Base-by-base conservation (phyloP, 2,797 vertebrate species). In the Eleutherodactylus coqui region DNA sequence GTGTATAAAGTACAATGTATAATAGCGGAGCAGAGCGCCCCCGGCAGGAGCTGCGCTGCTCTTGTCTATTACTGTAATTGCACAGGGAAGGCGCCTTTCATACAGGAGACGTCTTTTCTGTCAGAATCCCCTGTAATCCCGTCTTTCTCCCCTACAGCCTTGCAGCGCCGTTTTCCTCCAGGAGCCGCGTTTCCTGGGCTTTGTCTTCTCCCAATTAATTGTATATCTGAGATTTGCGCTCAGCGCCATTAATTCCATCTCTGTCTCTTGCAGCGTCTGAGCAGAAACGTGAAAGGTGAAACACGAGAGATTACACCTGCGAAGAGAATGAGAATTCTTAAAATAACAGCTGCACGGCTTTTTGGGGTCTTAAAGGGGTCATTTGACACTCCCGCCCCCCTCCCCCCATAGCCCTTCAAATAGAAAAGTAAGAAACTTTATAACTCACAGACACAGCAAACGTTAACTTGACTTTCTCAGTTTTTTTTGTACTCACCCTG, bases 191-290 rank as follows among this genome's bases (percentile, higher is more conserved):
- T 45, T 43, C 51, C 14, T 4, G 49, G 70, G 24, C n/a, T 72
- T 60, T 83, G 55, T 45, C 70, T 83, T n/a, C n/a, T 43, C 36
- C 29, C 82, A 83, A 83, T 83, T 83, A 83, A 60, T 11, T 34
- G 53, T 5, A 60, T 58, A 32, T 83, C 41, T 9, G 69, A 83
- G 36, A 73, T 60, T 75, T 47, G n/a, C 32, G 16, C 32, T 49
- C 49, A 29, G 21, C 34, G 24, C 38, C 36, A 27, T 79, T 79
- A 79, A 79, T 55, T 75, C 72, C 72, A 14, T 43, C 21, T 43
- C 1, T 21, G 19, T 34, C 79, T 64, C 21, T 16, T 36, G 14
- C 32, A 7, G 32, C 16, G 32, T 16, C 6, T 32, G 5, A 10
- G 64, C 64, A 69, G 62, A 16, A 16, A 34, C 13, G 29, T 0